Conservation (phyloP, 1,140 invertebrate species). For the Scaptomyza pallida region DNA sequence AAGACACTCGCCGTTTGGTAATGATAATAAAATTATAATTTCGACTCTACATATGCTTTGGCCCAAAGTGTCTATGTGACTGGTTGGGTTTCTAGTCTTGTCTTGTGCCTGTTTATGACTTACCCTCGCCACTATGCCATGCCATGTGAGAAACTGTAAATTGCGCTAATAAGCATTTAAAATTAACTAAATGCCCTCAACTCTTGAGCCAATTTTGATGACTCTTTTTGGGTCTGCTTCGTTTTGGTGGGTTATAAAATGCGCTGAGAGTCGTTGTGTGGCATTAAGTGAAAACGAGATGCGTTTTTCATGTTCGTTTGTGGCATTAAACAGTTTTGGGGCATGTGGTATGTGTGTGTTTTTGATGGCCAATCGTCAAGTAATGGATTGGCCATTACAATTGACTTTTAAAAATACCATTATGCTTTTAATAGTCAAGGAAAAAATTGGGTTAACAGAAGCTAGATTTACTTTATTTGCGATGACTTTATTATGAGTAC, state of each 20-base stretch:
- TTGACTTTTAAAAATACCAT: slow-evolving; percentile 35
- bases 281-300: slow-evolving; percentile 54
- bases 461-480: background rate
- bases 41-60: slow-evolving; percentile 62
- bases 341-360: slow-evolving; percentile 3
- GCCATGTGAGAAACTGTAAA: slow-evolving; percentile 60
- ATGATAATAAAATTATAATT: slow-evolving; percentile 84
- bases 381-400: slow-evolving; percentile 40
- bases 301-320: slow-evolving; percentile 67
- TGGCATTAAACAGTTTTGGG: slow-evolving; percentile 40
- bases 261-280: slow-evolving; percentile 33
- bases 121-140: background rate
- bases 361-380: slow-evolving; percentile 25
- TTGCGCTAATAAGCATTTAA: slow-evolving; percentile 80
- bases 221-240: slow-evolving; percentile 16
- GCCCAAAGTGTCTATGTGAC: slow-evolving; percentile 19
- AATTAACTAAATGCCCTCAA: slow-evolving; percentile 76
- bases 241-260: slow-evolving; percentile 50
- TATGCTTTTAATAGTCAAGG: background rate
- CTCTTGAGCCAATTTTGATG: slow-evolving; percentile 67
- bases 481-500: too few relatives aligned
- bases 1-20: slow-evolving; percentile 70
- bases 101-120: slow-evolving; percentile 7
- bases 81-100: slow-evolving; percentile 11
- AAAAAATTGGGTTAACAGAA: background rate